Evolutionary conservation across 2,888 invertebrate genomes (phyloP).

Genomic region (Eristalinus sepulchralis): DNA sequence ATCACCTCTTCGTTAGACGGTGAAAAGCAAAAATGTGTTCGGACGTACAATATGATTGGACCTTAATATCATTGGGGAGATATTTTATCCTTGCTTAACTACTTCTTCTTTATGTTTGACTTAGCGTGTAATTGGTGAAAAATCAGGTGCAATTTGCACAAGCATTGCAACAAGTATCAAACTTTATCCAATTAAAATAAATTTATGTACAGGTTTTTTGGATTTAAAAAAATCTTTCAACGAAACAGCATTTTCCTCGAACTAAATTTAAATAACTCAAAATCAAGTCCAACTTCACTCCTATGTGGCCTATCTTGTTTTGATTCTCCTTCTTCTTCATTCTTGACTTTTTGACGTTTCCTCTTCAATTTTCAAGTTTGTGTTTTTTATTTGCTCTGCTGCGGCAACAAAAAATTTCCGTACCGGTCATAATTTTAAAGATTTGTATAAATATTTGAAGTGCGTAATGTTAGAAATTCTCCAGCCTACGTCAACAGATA

Average conservation of each 20-base stretch:
- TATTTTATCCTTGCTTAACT: too few relatives aligned
- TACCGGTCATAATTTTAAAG: neutral
- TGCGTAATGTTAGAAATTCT: conserved; percentile 65
- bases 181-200: too few relatives aligned
- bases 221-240: neutral
- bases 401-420: neutral
- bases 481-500: conserved; percentile 76
- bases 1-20: too few relatives aligned
- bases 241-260: neutral
- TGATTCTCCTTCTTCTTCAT: too few relatives aligned
- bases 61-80: too few relatives aligned
- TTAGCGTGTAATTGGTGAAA: too few relatives aligned
- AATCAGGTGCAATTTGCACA: too few relatives aligned
- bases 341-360: conserved; percentile 39
- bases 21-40: too few relatives aligned
- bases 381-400: neutral
- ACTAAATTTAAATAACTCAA: neutral
- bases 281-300: conserved; percentile 9
- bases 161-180: too few relatives aligned
- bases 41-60: too few relatives aligned
- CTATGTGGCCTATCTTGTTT: neutral
- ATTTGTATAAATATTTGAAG: neutral
- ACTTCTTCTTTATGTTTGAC: too few relatives aligned
- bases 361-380: neutral
- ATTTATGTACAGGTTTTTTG: too few relatives aligned